These are phyloP conservation scores for Elephantulus edwardii DNA, from an alignment of 2,113 vertebrate species.

Conservation along the genomic window DNA sequence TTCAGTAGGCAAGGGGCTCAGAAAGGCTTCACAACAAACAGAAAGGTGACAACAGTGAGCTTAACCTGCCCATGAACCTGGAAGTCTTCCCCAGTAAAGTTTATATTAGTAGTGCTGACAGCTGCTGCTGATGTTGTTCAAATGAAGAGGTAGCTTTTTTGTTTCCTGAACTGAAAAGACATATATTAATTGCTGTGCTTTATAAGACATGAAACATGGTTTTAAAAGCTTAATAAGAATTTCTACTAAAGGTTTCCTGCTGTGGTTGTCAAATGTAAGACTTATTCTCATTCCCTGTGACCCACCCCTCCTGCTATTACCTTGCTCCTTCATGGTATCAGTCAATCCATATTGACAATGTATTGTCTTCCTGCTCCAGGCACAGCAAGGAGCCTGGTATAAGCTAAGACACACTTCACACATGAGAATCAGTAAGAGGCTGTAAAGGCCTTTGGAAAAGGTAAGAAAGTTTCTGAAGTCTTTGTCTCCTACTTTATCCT, in stretches of 20 bases:
- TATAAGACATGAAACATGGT: slow-evolving; percentile 49
- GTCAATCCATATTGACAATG: not conserved
- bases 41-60: not conserved
- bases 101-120: slow-evolving; percentile 21
- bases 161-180: slow-evolving; percentile 59
- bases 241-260: slow-evolving; percentile 51
- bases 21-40: not conserved
- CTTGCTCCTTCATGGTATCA: not conserved
- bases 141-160: slow-evolving; percentile 60
- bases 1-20: not conserved
- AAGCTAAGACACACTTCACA: not conserved
- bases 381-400: not conserved
- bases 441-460: not conserved
- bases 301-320: not conserved
- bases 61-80: slow-evolving; percentile 20
- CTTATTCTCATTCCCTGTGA: slow-evolving; percentile 2
- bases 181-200: slow-evolving; percentile 61
- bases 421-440: not conserved
- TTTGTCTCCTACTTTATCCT: not conserved
- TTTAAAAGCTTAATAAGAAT: slow-evolving; percentile 72
- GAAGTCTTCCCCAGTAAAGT: not conserved
- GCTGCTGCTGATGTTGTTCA: slow-evolving; percentile 29
- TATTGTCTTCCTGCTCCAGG: not conserved
- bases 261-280: slow-evolving; percentile 53
- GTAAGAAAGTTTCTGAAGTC: not conserved